These are phyloP conservation scores for Urocolius indicus DNA, from an alignment of 2,113 vertebrate genomes.

Conservation along the genomic window DNA sequence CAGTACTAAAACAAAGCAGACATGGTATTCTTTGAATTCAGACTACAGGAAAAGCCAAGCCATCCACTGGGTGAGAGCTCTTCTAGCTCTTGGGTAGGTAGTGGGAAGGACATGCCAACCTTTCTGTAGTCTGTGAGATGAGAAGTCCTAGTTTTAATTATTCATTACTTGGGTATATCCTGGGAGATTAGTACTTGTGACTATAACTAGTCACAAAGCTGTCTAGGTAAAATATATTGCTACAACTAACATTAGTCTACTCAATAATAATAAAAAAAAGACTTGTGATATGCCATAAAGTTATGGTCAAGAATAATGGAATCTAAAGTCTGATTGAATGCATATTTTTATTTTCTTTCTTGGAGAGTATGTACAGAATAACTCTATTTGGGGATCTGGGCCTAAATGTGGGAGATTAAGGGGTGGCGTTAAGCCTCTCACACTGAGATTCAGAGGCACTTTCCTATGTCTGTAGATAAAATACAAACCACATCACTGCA, in stretches of 20 bases:
- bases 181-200: constrained; percentile 60
- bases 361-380: not conserved
- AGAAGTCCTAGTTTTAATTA: constrained; percentile 78
- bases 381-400: not conserved
- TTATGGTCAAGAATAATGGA: constrained; percentile 12
- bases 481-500: not conserved
- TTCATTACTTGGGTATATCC: constrained; percentile 66
- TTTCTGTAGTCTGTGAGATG: constrained; percentile 61
- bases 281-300: constrained; percentile 41
- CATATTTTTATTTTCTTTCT: constrained; percentile 6
- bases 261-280: not conserved
- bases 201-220: constrained; percentile 45
- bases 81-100: constrained; percentile 65
- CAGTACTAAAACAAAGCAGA: not conserved
- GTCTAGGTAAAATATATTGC: constrained; percentile 64
- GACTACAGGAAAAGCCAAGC: constrained; percentile 67
- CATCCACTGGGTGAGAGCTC: constrained; percentile 42
- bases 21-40: constrained; percentile 71
- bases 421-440: not conserved
- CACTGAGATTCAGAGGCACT: not conserved
- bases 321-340: not conserved
- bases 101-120: constrained; percentile 68
- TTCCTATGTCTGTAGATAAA: not conserved
- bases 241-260: constrained; percentile 10
- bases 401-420: not conserved